Evolutionary conservation across 2,888 invertebrate species (phyloP).

Genomic region (Hydrotaea cyrtoneurina): DNA sequence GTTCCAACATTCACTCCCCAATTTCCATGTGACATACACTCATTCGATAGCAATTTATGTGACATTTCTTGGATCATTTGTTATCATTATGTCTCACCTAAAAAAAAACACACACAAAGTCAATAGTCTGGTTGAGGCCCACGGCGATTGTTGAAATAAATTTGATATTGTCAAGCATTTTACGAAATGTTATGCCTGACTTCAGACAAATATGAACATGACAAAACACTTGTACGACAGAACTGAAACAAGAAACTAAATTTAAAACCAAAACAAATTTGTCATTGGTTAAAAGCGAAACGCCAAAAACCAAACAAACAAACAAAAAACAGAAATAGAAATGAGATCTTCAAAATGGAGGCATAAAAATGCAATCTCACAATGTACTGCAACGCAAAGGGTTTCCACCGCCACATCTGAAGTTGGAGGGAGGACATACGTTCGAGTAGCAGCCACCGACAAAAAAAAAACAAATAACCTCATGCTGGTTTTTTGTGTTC

Average conservation of each 20-base stretch:
- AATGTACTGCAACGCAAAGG: not conserved
- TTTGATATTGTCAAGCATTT: not conserved
- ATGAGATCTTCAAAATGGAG: not conserved
- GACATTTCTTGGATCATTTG: constrained; percentile 15
- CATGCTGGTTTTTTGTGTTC: constrained; percentile 58
- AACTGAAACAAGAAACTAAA: not conserved
- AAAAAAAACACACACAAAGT: not conserved
- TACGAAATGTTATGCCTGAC: constrained; percentile 9
- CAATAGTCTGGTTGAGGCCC: not conserved
- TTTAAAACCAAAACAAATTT: not conserved
- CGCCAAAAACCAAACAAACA: not conserved
- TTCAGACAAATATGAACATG: not conserved
- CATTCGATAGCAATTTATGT: constrained; percentile 16
- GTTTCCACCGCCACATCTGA: not conserved
- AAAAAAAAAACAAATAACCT: constrained; percentile 42
- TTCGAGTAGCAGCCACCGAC: not conserved
- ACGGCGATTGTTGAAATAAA: not conserved
- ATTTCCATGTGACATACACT: not conserved
- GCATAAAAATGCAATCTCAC: not conserved
- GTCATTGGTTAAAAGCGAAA: not conserved
- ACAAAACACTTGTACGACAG: constrained; percentile 25
- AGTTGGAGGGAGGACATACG: not conserved
- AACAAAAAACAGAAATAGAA: not conserved
- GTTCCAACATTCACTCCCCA: not conserved
- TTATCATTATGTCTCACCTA: constrained; percentile 22